phyloP scores from a whole-genome alignment of 2,888 invertebrate genomes.

The Cosmorhoe ocellata region DNA sequence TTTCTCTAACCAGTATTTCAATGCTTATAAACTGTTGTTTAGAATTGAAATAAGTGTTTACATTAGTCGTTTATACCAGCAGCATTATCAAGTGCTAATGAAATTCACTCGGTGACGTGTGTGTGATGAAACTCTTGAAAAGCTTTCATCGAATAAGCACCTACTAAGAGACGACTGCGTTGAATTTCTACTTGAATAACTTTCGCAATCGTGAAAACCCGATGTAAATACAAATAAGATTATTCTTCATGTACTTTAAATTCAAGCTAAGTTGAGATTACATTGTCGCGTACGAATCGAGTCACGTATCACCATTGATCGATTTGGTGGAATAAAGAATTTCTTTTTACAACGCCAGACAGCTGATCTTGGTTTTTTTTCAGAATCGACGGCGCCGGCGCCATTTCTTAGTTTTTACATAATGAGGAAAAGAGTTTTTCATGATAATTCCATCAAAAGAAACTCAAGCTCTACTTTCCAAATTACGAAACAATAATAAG shows the following conservation, averaged over 20 bases:
- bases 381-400: no score
- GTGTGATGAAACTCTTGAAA: slow-evolving; percentile 25
- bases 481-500: slow-evolving; percentile 30
- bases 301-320: slow-evolving; percentile 42
- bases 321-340: slow-evolving; percentile 32
- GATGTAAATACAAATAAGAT: slow-evolving; percentile 49
- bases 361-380: no score
- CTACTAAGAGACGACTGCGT: slow-evolving; percentile 17
- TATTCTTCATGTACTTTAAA: slow-evolving; percentile 47
- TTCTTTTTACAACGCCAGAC: slow-evolving; percentile 28
- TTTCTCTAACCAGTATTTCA: slow-evolving; percentile 22
- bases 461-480: slow-evolving; percentile 17
- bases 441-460: no score
- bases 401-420: no score
- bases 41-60: slow-evolving; percentile 11
- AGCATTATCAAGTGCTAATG: slow-evolving; percentile 9
- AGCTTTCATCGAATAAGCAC: slow-evolving; percentile 39
- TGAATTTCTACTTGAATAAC: slow-evolving; percentile 42
- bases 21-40: slow-evolving; percentile 14
- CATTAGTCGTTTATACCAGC: slow-evolving; percentile 3
- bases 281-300: slow-evolving; percentile 40
- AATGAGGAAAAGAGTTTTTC: no score
- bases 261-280: slow-evolving; percentile 48
- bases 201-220: slow-evolving; percentile 46
- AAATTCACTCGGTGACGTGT: slow-evolving; percentile 21